Evolutionary conservation across 2,888 invertebrate genomes (phyloP).

Genomic region (Ametastegia equiseti): DNA sequence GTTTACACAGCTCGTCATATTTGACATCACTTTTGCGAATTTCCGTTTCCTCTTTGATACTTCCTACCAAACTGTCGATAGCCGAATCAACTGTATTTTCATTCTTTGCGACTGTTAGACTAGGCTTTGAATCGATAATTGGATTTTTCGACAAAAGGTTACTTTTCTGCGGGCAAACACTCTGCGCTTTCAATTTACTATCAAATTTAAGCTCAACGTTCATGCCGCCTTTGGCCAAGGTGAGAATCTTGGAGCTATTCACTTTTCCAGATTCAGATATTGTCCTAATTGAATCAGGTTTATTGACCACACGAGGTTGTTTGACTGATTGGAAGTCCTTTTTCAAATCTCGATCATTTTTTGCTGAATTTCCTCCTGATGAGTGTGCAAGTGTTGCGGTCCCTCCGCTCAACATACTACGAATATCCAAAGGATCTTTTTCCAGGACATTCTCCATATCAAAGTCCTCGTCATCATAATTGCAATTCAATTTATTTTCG

Average conservation of each 20-base stretch:
- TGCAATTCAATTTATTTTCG: background rate
- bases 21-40: background rate
- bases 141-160: background rate
- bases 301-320: background rate
- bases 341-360: background rate
- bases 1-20: conserved; percentile 17
- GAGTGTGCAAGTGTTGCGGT: background rate
- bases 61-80: background rate
- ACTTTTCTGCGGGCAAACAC: conserved; percentile 17
- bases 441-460: conserved; percentile 33
- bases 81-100: background rate
- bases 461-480: conserved; percentile 24
- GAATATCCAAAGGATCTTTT: conserved; percentile 47
- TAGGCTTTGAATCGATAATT: background rate
- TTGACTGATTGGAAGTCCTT: background rate
- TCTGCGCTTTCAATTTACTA: background rate
- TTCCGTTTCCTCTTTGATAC: background rate
- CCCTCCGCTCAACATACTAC: background rate
- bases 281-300: background rate
- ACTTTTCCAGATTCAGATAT: conserved; percentile 2
- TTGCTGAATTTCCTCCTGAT: background rate
- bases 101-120: background rate
- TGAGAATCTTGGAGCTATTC: background rate
- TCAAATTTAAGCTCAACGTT: conserved; percentile 3
- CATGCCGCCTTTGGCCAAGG: background rate